These are phyloP conservation scores for Asteroscopus sphinx DNA, from an alignment of 2,888 invertebrate genomes.

Conservation along the genomic window DNA sequence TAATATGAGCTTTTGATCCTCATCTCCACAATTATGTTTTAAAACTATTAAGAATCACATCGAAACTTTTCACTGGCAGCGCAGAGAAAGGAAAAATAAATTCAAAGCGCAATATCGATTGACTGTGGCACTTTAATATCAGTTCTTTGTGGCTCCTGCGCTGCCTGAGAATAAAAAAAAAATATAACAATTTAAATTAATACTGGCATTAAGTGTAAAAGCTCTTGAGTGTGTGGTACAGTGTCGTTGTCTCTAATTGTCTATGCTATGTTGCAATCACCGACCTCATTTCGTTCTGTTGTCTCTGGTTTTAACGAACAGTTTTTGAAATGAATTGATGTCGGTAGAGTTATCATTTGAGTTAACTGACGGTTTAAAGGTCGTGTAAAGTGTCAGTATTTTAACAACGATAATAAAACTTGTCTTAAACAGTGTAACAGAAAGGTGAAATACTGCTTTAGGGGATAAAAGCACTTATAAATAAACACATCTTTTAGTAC, in stretches of 20 bases:
- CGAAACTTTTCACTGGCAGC: slow-evolving; percentile 53
- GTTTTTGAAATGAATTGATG: slow-evolving; percentile 24
- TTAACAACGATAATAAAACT: slow-evolving; percentile 5
- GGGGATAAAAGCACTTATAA: no score
- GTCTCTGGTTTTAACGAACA: slow-evolving; percentile 35
- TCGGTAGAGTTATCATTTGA: slow-evolving; percentile 42
- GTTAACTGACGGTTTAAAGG: slow-evolving; percentile 2
- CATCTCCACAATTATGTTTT: no score
- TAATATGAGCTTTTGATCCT: no score
- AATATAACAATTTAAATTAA: slow-evolving; percentile 55
- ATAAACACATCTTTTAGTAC: no score
- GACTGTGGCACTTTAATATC: slow-evolving; percentile 80
- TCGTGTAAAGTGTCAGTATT: slow-evolving; percentile 1
- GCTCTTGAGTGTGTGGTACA: slow-evolving; percentile 84
- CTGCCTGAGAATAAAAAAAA: slow-evolving; percentile 57
- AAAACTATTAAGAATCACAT: slow-evolving; percentile 55
- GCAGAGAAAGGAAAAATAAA: slow-evolving; percentile 68
- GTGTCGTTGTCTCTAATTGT: slow-evolving; percentile 88
- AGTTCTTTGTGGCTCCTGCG: slow-evolving; percentile 77
- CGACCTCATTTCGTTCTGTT: slow-evolving; percentile 40
- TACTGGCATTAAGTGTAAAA: slow-evolving; percentile 76
- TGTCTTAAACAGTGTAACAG: no score
- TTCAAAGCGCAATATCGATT: slow-evolving; percentile 71
- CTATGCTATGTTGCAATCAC: slow-evolving; percentile 63
- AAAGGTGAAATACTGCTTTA: no score